Conservation (phyloP, 2,888 invertebrate species). For the Tenthredo notha region DNA sequence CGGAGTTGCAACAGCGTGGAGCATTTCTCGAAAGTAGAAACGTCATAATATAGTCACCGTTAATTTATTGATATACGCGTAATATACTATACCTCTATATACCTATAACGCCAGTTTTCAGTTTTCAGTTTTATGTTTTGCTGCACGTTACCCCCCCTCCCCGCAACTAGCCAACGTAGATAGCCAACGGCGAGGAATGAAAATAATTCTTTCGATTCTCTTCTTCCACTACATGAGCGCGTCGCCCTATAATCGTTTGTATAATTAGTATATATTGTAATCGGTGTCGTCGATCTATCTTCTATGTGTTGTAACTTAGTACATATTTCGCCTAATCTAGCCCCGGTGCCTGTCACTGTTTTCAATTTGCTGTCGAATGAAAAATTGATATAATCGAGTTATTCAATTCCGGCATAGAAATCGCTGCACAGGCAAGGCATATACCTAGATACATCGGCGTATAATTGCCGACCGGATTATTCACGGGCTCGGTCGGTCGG, state of each 20-base stretch:
- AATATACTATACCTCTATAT: neutral
- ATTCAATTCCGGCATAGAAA: too few species aligned
- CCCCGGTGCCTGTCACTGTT: neutral
- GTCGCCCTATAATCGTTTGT: neutral
- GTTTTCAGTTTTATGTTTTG: neutral
- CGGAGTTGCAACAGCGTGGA: constrained; percentile 17
- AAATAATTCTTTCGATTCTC: neutral
- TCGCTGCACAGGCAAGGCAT: too few species aligned
- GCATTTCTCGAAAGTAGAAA: constrained; percentile 9
- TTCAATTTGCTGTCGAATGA: neutral
- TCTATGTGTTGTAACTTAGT: neutral
- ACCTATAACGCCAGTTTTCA: neutral
- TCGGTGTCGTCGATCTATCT: neutral
- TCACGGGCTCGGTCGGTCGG: neutral
- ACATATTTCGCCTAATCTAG: neutral
- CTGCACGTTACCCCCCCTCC: neutral
- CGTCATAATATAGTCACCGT: neutral
- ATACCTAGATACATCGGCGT: neutral
- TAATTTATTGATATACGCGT: neutral
- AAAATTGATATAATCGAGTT: neutral
- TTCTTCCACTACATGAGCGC: neutral
- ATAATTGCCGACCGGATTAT: neutral
- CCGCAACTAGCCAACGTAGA: neutral
- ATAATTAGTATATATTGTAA: neutral
- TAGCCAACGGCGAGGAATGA: neutral